phyloP scores from a whole-genome alignment of 2,113 vertebrate genomes.

The Tupaia tana region DNA sequence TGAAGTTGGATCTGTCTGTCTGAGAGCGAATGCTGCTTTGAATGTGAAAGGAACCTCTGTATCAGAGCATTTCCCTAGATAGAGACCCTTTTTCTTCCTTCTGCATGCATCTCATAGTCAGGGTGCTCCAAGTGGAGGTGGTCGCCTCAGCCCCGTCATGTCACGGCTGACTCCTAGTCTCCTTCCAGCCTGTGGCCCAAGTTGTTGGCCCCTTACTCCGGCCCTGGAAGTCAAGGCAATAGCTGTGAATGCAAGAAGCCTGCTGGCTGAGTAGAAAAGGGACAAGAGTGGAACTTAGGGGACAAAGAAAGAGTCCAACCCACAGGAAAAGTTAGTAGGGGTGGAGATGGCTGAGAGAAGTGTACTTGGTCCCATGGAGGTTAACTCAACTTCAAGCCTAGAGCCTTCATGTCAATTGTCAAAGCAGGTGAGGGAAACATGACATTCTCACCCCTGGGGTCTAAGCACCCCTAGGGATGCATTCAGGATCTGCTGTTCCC shows the following conservation, averaged over 20 bases:
- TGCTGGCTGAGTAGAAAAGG: background rate
- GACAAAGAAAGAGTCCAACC: background rate
- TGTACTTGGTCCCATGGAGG: background rate
- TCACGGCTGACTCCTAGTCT: background rate
- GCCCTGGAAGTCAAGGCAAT: conserved; percentile 63
- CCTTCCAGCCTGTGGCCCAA: background rate
- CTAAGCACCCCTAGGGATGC: too few species aligned
- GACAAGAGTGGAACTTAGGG: background rate
- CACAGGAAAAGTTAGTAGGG: background rate
- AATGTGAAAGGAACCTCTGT: background rate
- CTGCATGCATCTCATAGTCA: background rate
- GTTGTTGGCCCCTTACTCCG: background rate
- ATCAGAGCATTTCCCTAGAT: background rate
- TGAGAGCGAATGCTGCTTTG: background rate
- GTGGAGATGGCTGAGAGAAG: background rate
- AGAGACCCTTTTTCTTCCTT: background rate
- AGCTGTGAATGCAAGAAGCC: conserved; percentile 58
- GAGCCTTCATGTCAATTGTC: background rate
- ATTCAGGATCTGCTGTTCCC: background rate
- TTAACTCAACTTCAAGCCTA: background rate
- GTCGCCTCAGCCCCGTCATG: background rate
- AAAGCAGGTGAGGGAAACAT: background rate
- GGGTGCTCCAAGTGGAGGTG: background rate
- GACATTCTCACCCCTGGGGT: too few species aligned
- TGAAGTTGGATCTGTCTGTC: background rate